phyloP scores from a whole-genome alignment of 2,113 vertebrate genomes.

The Genyomyrus donnyi region DNA sequence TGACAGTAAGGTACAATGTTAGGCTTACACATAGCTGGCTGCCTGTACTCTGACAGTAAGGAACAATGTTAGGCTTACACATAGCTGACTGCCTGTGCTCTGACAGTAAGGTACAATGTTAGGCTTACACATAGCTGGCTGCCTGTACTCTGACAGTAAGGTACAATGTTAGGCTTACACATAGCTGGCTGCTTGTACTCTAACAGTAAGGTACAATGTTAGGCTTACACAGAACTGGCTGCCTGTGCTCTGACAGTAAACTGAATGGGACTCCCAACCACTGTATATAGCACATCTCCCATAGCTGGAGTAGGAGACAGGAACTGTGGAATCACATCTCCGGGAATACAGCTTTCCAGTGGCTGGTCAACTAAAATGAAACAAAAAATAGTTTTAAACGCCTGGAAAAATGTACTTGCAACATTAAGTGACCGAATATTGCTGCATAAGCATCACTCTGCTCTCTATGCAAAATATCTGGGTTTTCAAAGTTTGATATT shows the following conservation, averaged over 20 bases:
- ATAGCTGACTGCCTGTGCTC: too few species aligned
- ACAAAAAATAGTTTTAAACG: conserved; percentile 5
- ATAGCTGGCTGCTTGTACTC: neutral
- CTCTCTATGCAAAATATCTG: neutral
- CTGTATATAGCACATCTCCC: conserved; percentile 33
- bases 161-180: neutral
- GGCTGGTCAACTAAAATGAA: conserved; percentile 47
- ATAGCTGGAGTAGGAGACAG: conserved; percentile 43
- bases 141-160: too few species aligned
- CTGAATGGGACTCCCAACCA: conserved; percentile 39
- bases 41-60: too few species aligned
- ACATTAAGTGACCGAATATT: neutral
- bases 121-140: neutral
- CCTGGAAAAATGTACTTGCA: neutral
- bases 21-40: too few species aligned
- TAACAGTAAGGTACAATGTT: neutral
- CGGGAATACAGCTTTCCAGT: conserved; percentile 36
- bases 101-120: too few species aligned
- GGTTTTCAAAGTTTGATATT: neutral
- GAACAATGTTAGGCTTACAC: neutral
- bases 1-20: neutral
- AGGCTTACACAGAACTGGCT: conserved; percentile 31
- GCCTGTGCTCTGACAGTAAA: conserved; percentile 41
- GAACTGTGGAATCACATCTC: conserved; percentile 42
- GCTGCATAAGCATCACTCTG: neutral